These are phyloP conservation scores for Drosophila mulleri DNA, from an alignment of 2,888 invertebrate genomes.

Conservation along the genomic window DNA sequence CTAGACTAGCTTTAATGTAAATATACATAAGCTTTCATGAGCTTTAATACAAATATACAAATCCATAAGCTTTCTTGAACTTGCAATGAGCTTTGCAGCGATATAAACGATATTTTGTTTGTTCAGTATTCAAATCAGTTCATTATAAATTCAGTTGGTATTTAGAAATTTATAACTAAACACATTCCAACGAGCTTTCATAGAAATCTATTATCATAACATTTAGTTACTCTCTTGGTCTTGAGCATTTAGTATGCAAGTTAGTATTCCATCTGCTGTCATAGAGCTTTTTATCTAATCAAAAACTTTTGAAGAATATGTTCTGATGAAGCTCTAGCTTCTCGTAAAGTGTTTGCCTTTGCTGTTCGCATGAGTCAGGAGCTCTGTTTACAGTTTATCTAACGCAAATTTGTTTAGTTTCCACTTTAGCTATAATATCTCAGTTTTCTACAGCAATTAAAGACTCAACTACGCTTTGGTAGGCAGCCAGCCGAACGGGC, in stretches of 20 bases:
- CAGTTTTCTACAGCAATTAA: conserved; percentile 11
- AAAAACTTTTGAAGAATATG: neutral
- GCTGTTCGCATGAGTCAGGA: neutral
- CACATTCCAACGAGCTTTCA: neutral
- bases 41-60: too few species aligned
- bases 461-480: neutral
- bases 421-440: conserved; percentile 18
- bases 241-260: neutral
- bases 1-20: neutral
- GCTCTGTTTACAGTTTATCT: neutral
- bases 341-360: neutral
- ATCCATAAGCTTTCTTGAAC: neutral
- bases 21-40: neutral
- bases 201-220: neutral
- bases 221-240: neutral
- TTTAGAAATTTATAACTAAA: too few species aligned
- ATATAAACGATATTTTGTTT: too few species aligned
- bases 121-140: too few species aligned
- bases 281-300: neutral
- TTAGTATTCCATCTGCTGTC: neutral
- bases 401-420: conserved; percentile 8
- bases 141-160: too few species aligned
- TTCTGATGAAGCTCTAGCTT: neutral
- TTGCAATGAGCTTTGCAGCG: neutral
- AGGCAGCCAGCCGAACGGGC: neutral